Base-by-base conservation (phyloP, 23 tunicate species). In the Phallusia fumigata region DNA sequence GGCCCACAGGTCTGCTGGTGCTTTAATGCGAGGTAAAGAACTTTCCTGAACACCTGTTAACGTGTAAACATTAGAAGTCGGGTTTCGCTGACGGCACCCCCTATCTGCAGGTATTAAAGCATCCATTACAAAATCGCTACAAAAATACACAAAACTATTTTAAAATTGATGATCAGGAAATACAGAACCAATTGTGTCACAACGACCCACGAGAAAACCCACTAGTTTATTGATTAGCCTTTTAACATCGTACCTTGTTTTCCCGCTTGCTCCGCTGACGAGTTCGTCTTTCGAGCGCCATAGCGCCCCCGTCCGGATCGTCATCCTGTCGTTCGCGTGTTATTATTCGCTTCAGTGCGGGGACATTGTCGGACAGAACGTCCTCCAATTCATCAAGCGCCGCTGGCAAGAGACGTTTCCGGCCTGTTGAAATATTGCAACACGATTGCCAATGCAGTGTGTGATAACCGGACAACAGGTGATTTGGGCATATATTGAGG, bases 231-330 rank as follows among this genome's bases (percentile, higher is more conserved):
- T 76, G 13, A 15, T 0, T 65, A 24, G 74, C 11, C 12, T 65
- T 11, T 10, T 40, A 40, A 40, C 47, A 40, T 40, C 47, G 13
- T 10, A 91, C 90, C 69, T 86, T 91, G 32, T 87, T 86, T 83
- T 91, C 87, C n/a, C 87, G 81, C 36, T 91, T 91, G 75, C 88
- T 83, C 51, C 83, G 65, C 64, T 91, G 86, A 44, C 96, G 77
- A 12, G 96, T 91, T 16, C 88, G 78, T 22, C 96, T 85, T 74
- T 89, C 85, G 69, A 58, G 69, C 26, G 28, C 28, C 73, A 28
- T 78, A 11, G 75, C 36, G 34, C 78, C 35, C 18, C 36, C 75
- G 28, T 58, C 52, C 36, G 53, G 72, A 15, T 80, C 84, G 13
- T 73, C 64, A 35, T 31, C 75, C 13, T 75, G 79, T n/a, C 32